Evolutionary conservation across 2,888 invertebrate genomes (phyloP).

Genomic region (Panopea generosa): DNA sequence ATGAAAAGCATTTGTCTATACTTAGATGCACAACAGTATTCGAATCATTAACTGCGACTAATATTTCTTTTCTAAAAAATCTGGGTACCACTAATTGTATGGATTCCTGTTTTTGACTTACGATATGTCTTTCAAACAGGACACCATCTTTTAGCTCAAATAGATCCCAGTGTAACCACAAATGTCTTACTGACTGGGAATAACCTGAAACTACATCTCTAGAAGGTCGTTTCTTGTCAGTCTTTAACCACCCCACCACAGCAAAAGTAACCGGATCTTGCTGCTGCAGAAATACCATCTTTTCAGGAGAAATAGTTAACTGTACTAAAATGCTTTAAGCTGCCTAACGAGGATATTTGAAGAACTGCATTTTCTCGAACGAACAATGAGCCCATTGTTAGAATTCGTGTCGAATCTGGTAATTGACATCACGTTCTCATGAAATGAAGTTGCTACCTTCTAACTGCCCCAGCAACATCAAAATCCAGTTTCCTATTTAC

Average conservation of each 20-base stretch:
- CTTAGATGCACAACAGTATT: too few relatives aligned
- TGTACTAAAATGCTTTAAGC: conserved; percentile 1
- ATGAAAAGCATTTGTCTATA: too few relatives aligned
- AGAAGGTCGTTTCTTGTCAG: conserved; percentile 14
- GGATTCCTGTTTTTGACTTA: conserved; percentile 9
- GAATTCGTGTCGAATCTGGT: too few relatives aligned
- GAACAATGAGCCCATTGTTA: neutral
- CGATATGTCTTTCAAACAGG: conserved; percentile 12
- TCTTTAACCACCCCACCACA: conserved; percentile 6
- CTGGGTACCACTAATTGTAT: neutral
- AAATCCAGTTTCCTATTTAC: too few relatives aligned
- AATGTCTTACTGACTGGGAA: conserved; percentile 7
- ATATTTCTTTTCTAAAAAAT: too few relatives aligned
- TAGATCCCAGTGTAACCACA: conserved; percentile 26
- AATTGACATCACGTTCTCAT: too few relatives aligned
- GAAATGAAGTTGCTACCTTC: too few relatives aligned
- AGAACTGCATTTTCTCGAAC: conserved; percentile 2
- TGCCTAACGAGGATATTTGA: conserved; percentile 6
- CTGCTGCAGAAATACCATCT: conserved; percentile 9
- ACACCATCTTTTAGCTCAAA: conserved; percentile 24
- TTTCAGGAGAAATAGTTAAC: conserved; percentile 16
- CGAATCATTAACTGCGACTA: too few relatives aligned
- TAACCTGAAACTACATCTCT: conserved; percentile 17
- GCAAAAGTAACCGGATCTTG: conserved; percentile 9
- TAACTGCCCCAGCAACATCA: too few relatives aligned